phyloP scores from a whole-genome alignment of 2,797 vertebrate species.

The Philypnodon macrostomus region DNA sequence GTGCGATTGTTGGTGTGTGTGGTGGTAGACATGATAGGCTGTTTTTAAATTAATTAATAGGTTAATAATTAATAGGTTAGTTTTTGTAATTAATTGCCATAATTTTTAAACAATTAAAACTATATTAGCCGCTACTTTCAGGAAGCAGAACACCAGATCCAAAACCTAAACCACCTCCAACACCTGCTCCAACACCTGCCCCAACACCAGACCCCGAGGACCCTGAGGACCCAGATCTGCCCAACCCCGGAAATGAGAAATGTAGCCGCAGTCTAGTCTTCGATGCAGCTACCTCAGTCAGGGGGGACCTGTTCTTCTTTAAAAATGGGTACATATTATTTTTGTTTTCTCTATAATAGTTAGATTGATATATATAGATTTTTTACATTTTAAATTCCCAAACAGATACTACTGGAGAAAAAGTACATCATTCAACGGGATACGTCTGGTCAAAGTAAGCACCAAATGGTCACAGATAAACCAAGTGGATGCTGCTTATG shows the following conservation, averaged over 20 bases:
- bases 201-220: conserved; percentile 62
- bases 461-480: conserved; percentile 52
- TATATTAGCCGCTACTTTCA: conserved; percentile 23
- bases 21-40: too few species aligned
- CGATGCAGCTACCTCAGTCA: conserved; percentile 56
- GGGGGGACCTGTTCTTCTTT: conserved; percentile 60
- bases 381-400: not conserved
- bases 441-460: conserved; percentile 50
- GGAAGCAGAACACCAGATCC: conserved; percentile 57
- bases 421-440: not conserved
- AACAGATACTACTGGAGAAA: conserved; percentile 74
- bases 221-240: conserved; percentile 40
- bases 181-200: conserved; percentile 45
- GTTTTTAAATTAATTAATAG: too few species aligned
- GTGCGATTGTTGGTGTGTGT: too few species aligned
- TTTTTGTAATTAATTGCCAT: too few species aligned
- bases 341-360: too few species aligned
- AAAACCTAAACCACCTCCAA: conserved; percentile 39
- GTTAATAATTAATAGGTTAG: too few species aligned
- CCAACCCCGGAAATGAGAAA: conserved; percentile 46
- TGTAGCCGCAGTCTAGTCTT: conserved; percentile 53
- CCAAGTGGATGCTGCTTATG: conserved; percentile 67
- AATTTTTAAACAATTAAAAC: too few species aligned
- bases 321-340: conserved; percentile 50
- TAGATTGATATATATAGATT: too few species aligned